A percentile compares a stretch with the other conserved stretches of the same genome.
Conservation (phyloP, 30 jellyfish, hydroid and myxozoan genomes). For the Nemopilema nomurai region DNA sequence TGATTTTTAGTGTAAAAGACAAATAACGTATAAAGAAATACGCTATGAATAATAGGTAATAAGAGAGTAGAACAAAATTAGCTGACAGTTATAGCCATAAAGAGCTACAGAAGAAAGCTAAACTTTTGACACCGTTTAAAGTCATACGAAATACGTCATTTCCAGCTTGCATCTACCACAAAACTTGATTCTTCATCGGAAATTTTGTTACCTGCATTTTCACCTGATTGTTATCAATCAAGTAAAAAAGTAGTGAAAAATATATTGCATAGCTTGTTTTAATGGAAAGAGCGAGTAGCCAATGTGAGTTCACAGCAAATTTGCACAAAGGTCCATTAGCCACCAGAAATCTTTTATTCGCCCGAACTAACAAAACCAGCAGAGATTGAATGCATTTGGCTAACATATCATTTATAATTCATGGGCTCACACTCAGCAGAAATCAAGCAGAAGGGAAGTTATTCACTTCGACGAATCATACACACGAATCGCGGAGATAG, state of each 20-base stretch:
- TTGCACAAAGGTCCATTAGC: slow-evolving; percentile 42
- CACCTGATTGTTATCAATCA: too few relatives aligned
- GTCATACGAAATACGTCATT: too few relatives aligned
- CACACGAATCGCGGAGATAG: neutral
- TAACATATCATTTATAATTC: slow-evolving; percentile 30
- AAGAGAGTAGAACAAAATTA: too few relatives aligned
- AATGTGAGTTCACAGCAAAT: slow-evolving; percentile 1
- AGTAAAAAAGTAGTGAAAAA: neutral
- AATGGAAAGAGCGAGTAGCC: neutral
- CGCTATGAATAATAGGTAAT: too few relatives aligned
- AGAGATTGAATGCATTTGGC: slow-evolving; percentile 39
- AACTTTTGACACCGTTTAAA: too few relatives aligned
- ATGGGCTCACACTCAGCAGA: slow-evolving; percentile 45
- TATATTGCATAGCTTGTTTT: neutral
- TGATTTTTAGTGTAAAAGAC: too few relatives aligned
- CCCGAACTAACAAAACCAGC: slow-evolving; percentile 50
- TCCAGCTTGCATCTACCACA: too few relatives aligned
- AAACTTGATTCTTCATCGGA: too few relatives aligned
- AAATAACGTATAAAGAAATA: too few relatives aligned
- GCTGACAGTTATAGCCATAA: too few relatives aligned
- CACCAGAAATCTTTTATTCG: slow-evolving; percentile 49
- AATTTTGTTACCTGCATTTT: too few relatives aligned
- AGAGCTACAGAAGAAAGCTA: too few relatives aligned
- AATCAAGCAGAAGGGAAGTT: slow-evolving; percentile 5
- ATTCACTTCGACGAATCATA: neutral